Base-by-base conservation (phyloP, 1,140 invertebrate species). In the Nixonia krombeini region DNA sequence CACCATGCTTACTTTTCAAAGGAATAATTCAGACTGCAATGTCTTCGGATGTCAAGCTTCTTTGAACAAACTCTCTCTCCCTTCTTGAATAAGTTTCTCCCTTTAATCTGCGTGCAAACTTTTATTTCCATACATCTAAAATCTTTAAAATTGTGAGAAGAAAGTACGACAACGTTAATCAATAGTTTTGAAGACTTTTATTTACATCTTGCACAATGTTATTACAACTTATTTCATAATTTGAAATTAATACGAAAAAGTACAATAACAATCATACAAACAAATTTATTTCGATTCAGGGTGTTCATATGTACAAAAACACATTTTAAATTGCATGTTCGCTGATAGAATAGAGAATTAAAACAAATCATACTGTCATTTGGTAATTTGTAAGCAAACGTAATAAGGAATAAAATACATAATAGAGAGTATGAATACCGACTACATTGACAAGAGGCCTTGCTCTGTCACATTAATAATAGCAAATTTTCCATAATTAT, bases 31-130 rank as follows among this genome's bases (percentile, higher is more conserved):
- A 67, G 21, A 73, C 71, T 70, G 70, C 52, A 50, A 46, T 67
- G 33, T 64, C 65, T 44, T 42, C 49, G 59, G 56, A 56, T 66
- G 72, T 68, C 62, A 71, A 64, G 64, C 59, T 50, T 71, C 63
- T 63, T 58, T 71, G 64, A 74, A 37, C 64, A 68, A 68, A 71
- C 72, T 74, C 68, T 74, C 72, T 71, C 68, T 73, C 67, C 70
- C 70, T 55, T 61, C 66, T 64, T n/a, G n/a, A n/a, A n/a, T 9
- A 15, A 55, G 52, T 62, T 57, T 71, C 62, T n/a, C 63, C 51
- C 41, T 71, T 53, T 46, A 40, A 59, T 64, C 47, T 56, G n/a
- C n/a, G n/a, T n/a, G n/a, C n/a, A n/a, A n/a, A n/a, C n/a, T n/a
- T n/a, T n/a, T n/a, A n/a, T n/a, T n/a, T n/a, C n/a, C 46, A 66